Base-by-base conservation (phyloP, 1,140 invertebrate genomes). In the Drosophila parabipectinata region DNA sequence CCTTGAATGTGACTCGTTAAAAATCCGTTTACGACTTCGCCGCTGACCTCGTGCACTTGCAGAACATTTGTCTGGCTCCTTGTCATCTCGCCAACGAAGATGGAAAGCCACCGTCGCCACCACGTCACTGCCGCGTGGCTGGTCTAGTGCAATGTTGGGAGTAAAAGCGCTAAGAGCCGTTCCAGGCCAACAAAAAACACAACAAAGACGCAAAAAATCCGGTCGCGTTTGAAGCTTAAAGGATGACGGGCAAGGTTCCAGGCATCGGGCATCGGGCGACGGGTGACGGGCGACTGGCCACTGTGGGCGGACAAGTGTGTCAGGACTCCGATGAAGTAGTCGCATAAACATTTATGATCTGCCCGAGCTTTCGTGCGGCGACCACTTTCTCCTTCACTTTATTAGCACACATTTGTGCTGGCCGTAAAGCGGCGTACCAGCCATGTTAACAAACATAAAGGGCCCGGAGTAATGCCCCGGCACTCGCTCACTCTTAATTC, bases 271-370 rank as follows among this genome's bases (percentile, higher is more conserved):
- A 26, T 21, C 26, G 26, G 1, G 26, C 4, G 26, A 26, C 26
- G 45, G 37, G 30, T 30, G n/a, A 12, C 15, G 2, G 4, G 12
- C 2, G 12, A 18, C 41, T 48, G 44, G 7, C 26, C 4, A 26
- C 6, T 34, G 59, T n/a, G 26, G 50, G 18, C 39, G 48, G 66
- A 59, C 50, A 59, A 75, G 37, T 52, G 51, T 44, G 61, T 60
- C 57, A 54, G 63, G 61, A 41, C 14, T 30, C 59, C 39, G 51
- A 75, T 68, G 72, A 68, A 79, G 67, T 52, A 47, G 69, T 50
- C 52, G 53, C 72, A 84, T 83, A 72, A 83, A 83, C 72, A 84
- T 83, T 83, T 79, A 83, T 63, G 66, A 82, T 78, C 79, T 66
- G 74, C 39, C 48, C 56, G 56, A 48, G 74, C 61, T 69, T 39